Evolutionary conservation across 2,113 vertebrate genomes (phyloP), one percentile per base, ranked within the genome.

Genomic region (cat (Felis catus)): DNA sequence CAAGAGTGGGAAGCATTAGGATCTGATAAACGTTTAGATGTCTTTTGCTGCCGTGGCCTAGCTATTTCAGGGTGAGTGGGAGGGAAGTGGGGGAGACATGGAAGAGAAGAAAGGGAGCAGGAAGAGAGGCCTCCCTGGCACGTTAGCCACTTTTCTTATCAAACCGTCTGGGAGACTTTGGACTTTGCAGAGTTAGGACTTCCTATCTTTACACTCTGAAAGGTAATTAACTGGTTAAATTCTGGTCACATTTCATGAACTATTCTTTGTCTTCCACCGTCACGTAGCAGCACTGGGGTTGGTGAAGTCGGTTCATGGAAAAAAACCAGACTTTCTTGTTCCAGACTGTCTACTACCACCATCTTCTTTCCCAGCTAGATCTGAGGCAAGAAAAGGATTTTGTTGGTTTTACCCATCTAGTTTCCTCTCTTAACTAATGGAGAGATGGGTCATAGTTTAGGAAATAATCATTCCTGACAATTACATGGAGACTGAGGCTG

Each of bases 371-470:
- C 74, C 19, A 21, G n/a, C 58, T 93, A 86, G 41, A 63, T 83
- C 41, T 63, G 51, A 95, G 70, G 25, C 53, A 84, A 96, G 73
- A 79, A 95, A 68, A 92, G 61, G 16, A 81, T 80, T 93, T 91
- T 81, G n/a, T 93, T 96, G 39, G 1, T 89, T 91, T 96, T 92
- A 33, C 74, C 29, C 84, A 65, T 48, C 68, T n/a, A 82, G 0
- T 73, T 84, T 25, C 48, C 63, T 81, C 39, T 94, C 29, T 39
- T 70, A 85, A 55, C 29, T 80, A 92, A 36, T 82, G n/a, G 73
- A 82, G n/a, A 92, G 58, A 27, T 70, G 73, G 65, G 25, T 70
- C 55, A 48, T 78, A 41, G n/a, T 51, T 97, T 95, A 91, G 73
- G 33, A 89, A 96, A 86, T 81, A 85, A 74, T 61, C 79, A 84